phyloP scores from a whole-genome alignment of 2,888 invertebrate species.

The Rhagonycha lutea region DNA sequence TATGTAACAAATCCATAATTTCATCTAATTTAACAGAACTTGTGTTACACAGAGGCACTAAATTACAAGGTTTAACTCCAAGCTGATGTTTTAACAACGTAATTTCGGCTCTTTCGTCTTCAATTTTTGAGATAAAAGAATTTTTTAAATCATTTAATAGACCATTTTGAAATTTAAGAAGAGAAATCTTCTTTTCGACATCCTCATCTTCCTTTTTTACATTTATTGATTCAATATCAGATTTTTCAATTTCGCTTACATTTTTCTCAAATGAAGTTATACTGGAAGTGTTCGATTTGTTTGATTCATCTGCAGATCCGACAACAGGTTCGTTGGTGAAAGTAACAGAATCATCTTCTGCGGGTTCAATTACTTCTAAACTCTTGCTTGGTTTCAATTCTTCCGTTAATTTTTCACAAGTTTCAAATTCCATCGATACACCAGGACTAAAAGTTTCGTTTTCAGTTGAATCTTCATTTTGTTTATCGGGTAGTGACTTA shows the following conservation, averaged over 20 bases:
- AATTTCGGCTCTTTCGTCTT: slow-evolving; percentile 74
- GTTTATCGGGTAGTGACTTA: slow-evolving; percentile 19
- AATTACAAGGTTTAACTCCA: slow-evolving; percentile 12
- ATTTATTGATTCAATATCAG: slow-evolving; percentile 12
- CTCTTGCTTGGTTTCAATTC: slow-evolving; percentile 7
- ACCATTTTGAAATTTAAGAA: slow-evolving; percentile 69
- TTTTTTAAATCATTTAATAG: slow-evolving; percentile 71
- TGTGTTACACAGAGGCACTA: slow-evolving; percentile 20
- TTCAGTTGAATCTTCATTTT: slow-evolving; percentile 4
- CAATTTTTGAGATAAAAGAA: slow-evolving; percentile 70
- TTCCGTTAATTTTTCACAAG: background rate
- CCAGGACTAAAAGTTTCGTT: slow-evolving; percentile 1
- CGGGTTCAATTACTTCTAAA: slow-evolving; percentile 3
- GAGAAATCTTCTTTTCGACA: slow-evolving; percentile 51
- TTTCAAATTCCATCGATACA: slow-evolving; percentile 6
- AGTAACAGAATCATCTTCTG: background rate
- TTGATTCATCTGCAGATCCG: slow-evolving; percentile 9
- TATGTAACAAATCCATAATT: slow-evolving; percentile 49
- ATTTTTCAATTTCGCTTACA: slow-evolving; percentile 16
- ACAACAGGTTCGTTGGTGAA: slow-evolving; percentile 5
- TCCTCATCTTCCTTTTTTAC: slow-evolving; percentile 13
- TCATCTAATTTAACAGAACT: slow-evolving; percentile 45
- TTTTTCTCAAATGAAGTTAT: slow-evolving; percentile 20
- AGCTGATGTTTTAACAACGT: slow-evolving; percentile 44
- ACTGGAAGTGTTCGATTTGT: slow-evolving; percentile 14